Evolutionary conservation across 2,888 invertebrate genomes (phyloP).

Genomic region (Brachypalpus laphriformis): DNA sequence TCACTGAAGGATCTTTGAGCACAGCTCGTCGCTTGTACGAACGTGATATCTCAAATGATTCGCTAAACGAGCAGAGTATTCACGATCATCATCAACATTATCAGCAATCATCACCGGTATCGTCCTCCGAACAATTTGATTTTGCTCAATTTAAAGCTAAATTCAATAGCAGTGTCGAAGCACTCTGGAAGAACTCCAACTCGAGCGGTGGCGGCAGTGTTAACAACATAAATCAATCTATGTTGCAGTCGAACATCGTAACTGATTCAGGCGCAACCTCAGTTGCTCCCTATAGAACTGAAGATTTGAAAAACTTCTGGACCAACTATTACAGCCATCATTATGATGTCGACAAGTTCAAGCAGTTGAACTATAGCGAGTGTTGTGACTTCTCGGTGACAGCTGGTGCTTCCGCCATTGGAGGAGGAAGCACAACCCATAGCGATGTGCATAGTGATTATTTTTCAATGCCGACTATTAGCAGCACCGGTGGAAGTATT

Average conservation of each 20-base stretch:
- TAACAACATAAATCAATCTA: slow-evolving; percentile 23
- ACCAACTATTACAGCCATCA: slow-evolving; percentile 78
- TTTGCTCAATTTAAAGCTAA: slow-evolving; percentile 83
- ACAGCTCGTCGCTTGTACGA: slow-evolving; percentile 75
- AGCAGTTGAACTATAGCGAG: slow-evolving; percentile 40
- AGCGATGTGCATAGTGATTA: slow-evolving; percentile 75
- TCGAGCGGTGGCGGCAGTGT: slow-evolving; percentile 78
- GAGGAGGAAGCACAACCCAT: background rate
- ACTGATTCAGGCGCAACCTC: slow-evolving; percentile 35
- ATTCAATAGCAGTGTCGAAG: slow-evolving; percentile 87
- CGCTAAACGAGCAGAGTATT: slow-evolving; percentile 48
- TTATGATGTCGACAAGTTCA: slow-evolving; percentile 76
- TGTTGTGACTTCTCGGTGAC: slow-evolving; percentile 24
- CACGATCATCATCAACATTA: slow-evolving; percentile 27
- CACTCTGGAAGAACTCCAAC: slow-evolving; percentile 85
- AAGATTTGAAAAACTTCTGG: slow-evolving; percentile 79
- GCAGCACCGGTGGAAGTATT: background rate
- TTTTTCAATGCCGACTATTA: slow-evolving; percentile 76
- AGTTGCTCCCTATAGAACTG: slow-evolving; percentile 75
- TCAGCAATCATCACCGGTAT: slow-evolving; percentile 12
- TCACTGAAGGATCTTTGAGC: slow-evolving; percentile 64
- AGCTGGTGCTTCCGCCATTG: background rate
- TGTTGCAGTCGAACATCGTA: slow-evolving; percentile 33
- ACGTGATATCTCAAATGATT: slow-evolving; percentile 75
- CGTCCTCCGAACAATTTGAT: slow-evolving; percentile 75